phyloP scores from a whole-genome alignment of 2,888 invertebrate species.

The Mesopsocus fuscifrons region DNA sequence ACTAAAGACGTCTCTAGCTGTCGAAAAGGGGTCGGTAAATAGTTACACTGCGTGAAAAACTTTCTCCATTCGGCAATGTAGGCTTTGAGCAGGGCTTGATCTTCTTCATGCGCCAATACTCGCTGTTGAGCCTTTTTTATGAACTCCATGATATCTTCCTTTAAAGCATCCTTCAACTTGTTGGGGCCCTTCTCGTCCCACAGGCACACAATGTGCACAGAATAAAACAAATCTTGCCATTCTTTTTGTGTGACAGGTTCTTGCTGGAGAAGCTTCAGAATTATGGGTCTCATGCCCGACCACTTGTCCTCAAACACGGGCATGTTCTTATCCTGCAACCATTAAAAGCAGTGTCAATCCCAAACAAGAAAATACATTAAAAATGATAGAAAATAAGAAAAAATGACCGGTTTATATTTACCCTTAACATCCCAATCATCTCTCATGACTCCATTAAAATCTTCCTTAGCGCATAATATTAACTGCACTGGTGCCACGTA shows the following conservation, averaged over 20 bases:
- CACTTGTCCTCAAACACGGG: constrained; percentile 90
- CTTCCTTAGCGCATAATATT: no score
- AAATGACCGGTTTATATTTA: constrained; percentile 1
- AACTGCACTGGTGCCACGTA: no score
- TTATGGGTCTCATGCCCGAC: constrained; percentile 86
- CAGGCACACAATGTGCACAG: constrained; percentile 85
- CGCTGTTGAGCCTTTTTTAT: constrained; percentile 80
- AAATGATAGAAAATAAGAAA: constrained; percentile 2
- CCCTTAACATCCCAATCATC: constrained; percentile 1
- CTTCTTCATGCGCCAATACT: constrained; percentile 80
- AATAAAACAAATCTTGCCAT: constrained; percentile 96
- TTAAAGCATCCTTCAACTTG: constrained; percentile 73
- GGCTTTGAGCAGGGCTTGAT: constrained; percentile 84
- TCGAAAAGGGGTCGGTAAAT: constrained; percentile 87
- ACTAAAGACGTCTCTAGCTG: constrained; percentile 76
- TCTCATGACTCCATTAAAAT: neutral
- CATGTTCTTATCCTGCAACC: constrained; percentile 53
- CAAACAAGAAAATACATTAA: neutral
- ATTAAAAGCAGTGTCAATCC: constrained; percentile 12
- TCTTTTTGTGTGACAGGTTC: constrained; percentile 83
- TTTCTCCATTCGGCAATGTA: constrained; percentile 98
- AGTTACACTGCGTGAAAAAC: constrained; percentile 94
- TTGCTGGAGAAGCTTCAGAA: constrained; percentile 82
- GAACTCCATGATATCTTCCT: constrained; percentile 83
- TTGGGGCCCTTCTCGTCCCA: constrained; percentile 93